A percentile compares a stretch with the other conserved stretches of the same genome.
phyloP scores from a whole-genome alignment of 2,113 vertebrate species.

The Macroglossus sobrinus region DNA sequence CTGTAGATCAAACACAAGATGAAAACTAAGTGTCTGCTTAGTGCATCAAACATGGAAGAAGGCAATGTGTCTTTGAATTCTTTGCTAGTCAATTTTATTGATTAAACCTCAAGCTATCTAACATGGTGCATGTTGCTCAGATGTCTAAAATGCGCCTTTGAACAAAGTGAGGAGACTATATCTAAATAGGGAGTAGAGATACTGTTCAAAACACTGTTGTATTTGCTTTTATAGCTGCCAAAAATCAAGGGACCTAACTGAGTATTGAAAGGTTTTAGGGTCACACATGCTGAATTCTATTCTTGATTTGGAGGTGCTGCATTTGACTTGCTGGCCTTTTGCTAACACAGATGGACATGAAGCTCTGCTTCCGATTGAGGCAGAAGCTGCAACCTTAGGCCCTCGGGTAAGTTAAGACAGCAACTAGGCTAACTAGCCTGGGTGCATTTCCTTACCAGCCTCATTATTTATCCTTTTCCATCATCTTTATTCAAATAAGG shows the following conservation, averaged over 20 bases:
- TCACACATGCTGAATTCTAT: slow-evolving; percentile 2
- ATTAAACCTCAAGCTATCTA: slow-evolving; percentile 59
- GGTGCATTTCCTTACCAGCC: background rate
- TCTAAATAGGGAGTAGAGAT: slow-evolving; percentile 32
- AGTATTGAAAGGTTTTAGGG: background rate
- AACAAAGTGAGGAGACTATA: slow-evolving; percentile 19
- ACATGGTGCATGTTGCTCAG: background rate
- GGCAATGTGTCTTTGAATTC: background rate
- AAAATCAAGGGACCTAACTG: background rate
- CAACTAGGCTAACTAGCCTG: background rate
- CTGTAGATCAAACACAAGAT: slow-evolving; percentile 36
- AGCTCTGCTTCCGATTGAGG: background rate
- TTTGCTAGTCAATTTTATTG: slow-evolving; percentile 60
- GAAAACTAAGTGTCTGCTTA: slow-evolving; percentile 19
- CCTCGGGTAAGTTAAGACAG: background rate
- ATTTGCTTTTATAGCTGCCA: background rate
- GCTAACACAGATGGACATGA: background rate
- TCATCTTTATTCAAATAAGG: background rate
- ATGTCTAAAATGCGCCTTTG: slow-evolving; percentile 39
- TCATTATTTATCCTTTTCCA: background rate
- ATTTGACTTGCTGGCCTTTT: background rate
- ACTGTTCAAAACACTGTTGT: background rate
- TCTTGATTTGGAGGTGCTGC: background rate
- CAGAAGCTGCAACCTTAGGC: background rate
- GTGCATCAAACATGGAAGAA: slow-evolving; percentile 26